phyloP scores from a whole-genome alignment of 2,113 vertebrate species.

The Melierax canorus region DNA sequence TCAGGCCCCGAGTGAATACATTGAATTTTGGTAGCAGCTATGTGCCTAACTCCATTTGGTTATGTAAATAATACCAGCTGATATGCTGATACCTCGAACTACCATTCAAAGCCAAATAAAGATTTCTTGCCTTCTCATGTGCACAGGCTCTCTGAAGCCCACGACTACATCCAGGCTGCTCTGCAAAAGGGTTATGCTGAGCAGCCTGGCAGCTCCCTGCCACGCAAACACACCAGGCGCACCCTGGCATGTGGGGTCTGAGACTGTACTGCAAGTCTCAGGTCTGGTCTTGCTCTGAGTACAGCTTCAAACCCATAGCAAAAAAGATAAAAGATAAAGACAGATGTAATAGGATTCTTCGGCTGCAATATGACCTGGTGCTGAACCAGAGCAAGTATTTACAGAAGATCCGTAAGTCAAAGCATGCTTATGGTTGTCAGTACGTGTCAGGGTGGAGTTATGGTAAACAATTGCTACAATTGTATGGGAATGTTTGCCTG shows the following conservation, averaged over 20 bases:
- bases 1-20: background rate
- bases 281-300: slow-evolving; percentile 12
- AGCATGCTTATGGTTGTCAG: background rate
- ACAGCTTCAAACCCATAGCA: background rate
- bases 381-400: slow-evolving; percentile 46
- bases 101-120: background rate
- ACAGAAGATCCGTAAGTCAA: background rate
- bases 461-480: background rate
- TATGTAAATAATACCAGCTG: background rate
- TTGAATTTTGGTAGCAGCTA: background rate
- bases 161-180: background rate
- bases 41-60: background rate
- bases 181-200: background rate
- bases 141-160: background rate
- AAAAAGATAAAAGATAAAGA: background rate
- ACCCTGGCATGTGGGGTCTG: background rate
- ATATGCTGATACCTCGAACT: background rate
- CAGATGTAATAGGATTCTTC: background rate
- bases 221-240: background rate
- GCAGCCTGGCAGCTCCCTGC: background rate
- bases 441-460: background rate
- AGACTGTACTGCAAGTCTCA: background rate
- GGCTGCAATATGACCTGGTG: background rate
- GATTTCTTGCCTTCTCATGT: background rate
- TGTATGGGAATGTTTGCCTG: background rate